Base-by-base conservation (phyloP, 1,140 invertebrate genomes). In the Drosophila aff. region DNA sequence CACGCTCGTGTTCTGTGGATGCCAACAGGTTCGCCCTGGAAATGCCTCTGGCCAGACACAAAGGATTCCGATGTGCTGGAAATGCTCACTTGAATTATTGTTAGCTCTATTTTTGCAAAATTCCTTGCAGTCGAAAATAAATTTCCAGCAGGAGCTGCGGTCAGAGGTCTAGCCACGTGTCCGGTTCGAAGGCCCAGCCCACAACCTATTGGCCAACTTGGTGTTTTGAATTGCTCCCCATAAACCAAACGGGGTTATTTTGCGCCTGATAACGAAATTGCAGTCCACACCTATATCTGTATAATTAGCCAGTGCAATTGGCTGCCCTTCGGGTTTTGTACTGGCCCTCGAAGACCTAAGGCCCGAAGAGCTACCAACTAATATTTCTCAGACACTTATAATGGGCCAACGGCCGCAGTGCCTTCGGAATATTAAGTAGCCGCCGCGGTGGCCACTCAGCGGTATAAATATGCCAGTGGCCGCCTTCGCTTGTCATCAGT, bases 291-390 rank as follows among this genome's bases (percentile, higher is more conserved):
- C 13, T n/a, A 68, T 74, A 60, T 76, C 23, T 77, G 68, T 64
- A 69, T 66, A 73, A 77, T 83, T 65, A 81, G 46, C 31, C 15
- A 23, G 57, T 57, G 71, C 67, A 61, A 21, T 81, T 87, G 76
- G 73, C 64, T 87, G 83, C 83, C 83, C 83, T 89, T 87, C 84
- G 83, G 83, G 83, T 80, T 87, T 87, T 67, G 41, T 57, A 49
- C 7, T 47, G 80, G 44, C 83, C 84, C 68, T 83, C 64, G 62
- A 87, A 87, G 83, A 87, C 80, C 61, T 71, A 47, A 72, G 44
- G 31, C 38, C 36, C 13, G 16, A 41, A 43, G 10, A 52, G 23
- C 68, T 18, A 61, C 68, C 53, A 74, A 72, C 71, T 74, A 74
- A 73, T 74, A 74, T 74, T 74, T 74, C 49, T 43, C 63, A 53